phyloP scores from a whole-genome alignment of 2,888 invertebrate genomes.

The Pegoplata infirma region DNA sequence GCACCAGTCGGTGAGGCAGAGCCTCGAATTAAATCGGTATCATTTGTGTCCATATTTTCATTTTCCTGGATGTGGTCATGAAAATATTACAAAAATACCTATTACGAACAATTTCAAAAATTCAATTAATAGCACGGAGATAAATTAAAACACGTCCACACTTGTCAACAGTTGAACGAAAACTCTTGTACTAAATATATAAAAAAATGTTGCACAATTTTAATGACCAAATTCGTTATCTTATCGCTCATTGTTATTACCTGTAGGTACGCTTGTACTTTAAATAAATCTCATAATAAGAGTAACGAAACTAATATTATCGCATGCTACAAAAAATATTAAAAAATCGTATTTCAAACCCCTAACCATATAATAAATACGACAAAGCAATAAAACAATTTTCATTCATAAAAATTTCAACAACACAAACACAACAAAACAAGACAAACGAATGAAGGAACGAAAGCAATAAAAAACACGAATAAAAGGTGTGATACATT shows the following conservation, averaged over 20 bases:
- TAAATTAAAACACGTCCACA: too few relatives aligned
- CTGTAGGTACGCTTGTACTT: constrained; percentile 18
- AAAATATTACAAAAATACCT: too few relatives aligned
- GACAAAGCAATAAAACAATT: constrained; percentile 39
- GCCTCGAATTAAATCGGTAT: too few relatives aligned
- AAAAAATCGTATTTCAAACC: neutral
- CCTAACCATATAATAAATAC: neutral
- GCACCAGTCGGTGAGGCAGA: too few relatives aligned
- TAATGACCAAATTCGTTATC: constrained; percentile 7
- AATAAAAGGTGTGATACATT: constrained; percentile 9
- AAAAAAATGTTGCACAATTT: neutral
- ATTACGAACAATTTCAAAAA: too few relatives aligned
- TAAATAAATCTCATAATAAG: neutral
- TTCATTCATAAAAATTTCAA: constrained; percentile 58
- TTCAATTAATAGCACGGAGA: too few relatives aligned
- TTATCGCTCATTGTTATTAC: too few relatives aligned
- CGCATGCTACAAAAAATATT: constrained; percentile 38
- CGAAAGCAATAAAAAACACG: neutral
- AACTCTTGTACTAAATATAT: too few relatives aligned
- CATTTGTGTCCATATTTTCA: too few relatives aligned
- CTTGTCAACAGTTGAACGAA: too few relatives aligned
- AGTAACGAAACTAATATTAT: constrained; percentile 13
- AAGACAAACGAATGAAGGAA: constrained; percentile 2
- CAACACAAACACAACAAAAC: constrained; percentile 9
- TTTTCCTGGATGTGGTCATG: too few relatives aligned